A percentile compares a stretch with the other conserved stretches of the same genome.
Conservation (phyloP, 2,888 invertebrate species). For the Mythimna lalbum region DNA sequence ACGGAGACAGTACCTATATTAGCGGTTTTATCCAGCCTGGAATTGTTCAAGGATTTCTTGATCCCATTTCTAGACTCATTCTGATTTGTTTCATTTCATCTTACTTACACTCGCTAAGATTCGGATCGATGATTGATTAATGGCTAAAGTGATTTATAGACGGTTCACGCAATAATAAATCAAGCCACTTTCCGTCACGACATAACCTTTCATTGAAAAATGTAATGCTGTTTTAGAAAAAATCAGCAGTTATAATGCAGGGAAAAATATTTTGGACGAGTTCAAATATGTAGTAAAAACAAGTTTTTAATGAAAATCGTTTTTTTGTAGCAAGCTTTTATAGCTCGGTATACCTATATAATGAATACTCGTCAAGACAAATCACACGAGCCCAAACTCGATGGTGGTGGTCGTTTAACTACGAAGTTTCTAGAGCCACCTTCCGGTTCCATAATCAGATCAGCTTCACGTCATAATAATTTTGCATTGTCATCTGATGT, state of each 20-base stretch:
- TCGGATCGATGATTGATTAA: slow-evolving; percentile 57
- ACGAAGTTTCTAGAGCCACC: too few species aligned
- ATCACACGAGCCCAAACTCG: too few species aligned
- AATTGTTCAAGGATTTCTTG: slow-evolving; percentile 55
- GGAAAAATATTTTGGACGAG: background rate
- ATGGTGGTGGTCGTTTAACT: too few species aligned
- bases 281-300: background rate
- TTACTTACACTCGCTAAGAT: slow-evolving; percentile 27
- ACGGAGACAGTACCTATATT: slow-evolving; percentile 63
- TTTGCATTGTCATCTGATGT: too few species aligned
- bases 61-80: slow-evolving; percentile 37
- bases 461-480: too few species aligned
- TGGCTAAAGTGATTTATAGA: slow-evolving; percentile 43
- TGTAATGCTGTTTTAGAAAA: background rate
- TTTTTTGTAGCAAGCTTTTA: too few species aligned
- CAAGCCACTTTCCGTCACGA: slow-evolving; percentile 14
- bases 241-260: background rate
- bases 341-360: too few species aligned
- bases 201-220: slow-evolving; percentile 22
- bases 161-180: slow-evolving; percentile 34
- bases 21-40: slow-evolving; percentile 62
- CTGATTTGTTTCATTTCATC: slow-evolving; percentile 43
- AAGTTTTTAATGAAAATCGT: too few species aligned
- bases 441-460: too few species aligned
- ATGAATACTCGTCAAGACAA: too few species aligned